Evolutionary conservation across 2,113 vertebrate species (phyloP), one percentile per base, ranked within the genome.

Genomic region (Ailuropoda melanoleuca): DNA sequence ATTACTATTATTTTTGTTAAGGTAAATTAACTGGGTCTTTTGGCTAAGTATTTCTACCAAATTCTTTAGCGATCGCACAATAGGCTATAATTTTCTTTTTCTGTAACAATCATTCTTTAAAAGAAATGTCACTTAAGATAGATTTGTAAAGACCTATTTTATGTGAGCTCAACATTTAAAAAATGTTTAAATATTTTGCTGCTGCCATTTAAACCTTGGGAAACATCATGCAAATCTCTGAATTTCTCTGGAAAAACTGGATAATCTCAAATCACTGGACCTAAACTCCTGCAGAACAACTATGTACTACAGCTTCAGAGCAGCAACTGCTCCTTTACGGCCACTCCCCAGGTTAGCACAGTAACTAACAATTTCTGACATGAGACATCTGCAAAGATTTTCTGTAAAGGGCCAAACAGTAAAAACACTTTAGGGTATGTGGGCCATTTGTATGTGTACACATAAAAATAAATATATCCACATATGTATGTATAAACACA

Each of bases 121-220:
- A 48, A 95, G 31, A 95, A 70, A 82, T 77, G 31, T 15, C 29
- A 85, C 56, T 90, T 55, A 74, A 80, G 29, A 91, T 1, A 93
- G 74, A 75, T 66, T 70, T 93, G 62, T 60, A 62, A 97, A 90
- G 26, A 58, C 21, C 3, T 60, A 74, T n/a, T 85, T 95, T 89
- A 80, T 55, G 74, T 9, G 12, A 62, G 3, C 8, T 88, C 60
- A 94, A 83, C 48, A 84, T 46, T 87, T 23, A 87, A 90, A 83
- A 70, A 31, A 29, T 55, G 46, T 90, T 46, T 0, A 18, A 58
- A 68, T 58, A 70, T 82, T 92, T 26, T 90, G 31, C 39, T 82
- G 48, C 24, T 34, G 90, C 64, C 29, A 94, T 78, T 75, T 56
- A 96, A 87, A 72, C 48, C 19, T 68, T 81, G n/a, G n/a, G 31